These are phyloP conservation scores for Xenopus petersii DNA, from an alignment of 2,797 vertebrate species.

Conservation along the genomic window DNA sequence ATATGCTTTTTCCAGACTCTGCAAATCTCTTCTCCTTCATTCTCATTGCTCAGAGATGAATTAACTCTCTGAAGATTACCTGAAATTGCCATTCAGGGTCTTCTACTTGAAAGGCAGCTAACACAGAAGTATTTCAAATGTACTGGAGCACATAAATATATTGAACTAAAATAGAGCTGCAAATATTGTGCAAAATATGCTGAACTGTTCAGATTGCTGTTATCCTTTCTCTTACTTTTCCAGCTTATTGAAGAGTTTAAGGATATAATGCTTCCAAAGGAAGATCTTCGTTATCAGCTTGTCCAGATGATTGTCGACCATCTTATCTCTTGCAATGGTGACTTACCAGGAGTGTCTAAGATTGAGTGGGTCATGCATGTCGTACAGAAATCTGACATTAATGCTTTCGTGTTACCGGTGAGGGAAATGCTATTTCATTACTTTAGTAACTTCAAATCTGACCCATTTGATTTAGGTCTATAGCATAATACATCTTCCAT, in stretches of 20 bases:
- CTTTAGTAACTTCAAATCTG: background rate
- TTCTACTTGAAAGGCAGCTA: conserved; percentile 1
- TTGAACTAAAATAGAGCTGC: conserved; percentile 11
- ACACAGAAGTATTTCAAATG: background rate
- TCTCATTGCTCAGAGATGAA: conserved; percentile 24
- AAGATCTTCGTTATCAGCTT: conserved; percentile 74
- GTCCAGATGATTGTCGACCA: conserved; percentile 76
- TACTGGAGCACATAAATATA: conserved; percentile 1
- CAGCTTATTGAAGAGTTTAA: conserved; percentile 85
- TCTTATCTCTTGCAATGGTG: conserved; percentile 81
- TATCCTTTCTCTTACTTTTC: conserved; percentile 39
- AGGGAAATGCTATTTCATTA: conserved; percentile 55
- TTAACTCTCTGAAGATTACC: background rate
- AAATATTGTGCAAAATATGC: conserved; percentile 21
- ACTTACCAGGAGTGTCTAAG: conserved; percentile 76
- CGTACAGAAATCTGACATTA: conserved; percentile 74
- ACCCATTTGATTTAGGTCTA: background rate
- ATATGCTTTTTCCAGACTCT: conserved; percentile 16
- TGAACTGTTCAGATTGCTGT: conserved; percentile 6
- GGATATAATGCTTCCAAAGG: conserved; percentile 70
- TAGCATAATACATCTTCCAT: background rate
- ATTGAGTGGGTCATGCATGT: conserved; percentile 83
- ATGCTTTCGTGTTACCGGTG: conserved; percentile 92
- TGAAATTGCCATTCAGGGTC: conserved; percentile 7
- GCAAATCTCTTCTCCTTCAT: conserved; percentile 29